These are phyloP conservation scores for Lepidochitona cinerea DNA, from an alignment of 2,888 invertebrate species.

Conservation along the genomic window DNA sequence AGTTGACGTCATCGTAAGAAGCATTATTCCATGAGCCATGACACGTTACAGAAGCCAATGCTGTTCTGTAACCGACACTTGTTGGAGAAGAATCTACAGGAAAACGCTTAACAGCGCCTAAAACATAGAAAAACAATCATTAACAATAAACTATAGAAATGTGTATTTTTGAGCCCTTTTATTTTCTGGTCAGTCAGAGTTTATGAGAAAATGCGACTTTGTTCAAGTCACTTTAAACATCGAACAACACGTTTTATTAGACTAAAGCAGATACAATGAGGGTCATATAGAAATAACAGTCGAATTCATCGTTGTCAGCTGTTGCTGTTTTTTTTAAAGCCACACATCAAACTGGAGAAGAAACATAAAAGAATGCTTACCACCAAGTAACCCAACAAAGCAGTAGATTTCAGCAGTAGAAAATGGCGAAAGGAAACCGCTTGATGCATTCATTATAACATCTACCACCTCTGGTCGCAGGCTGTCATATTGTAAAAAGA, in stretches of 20 bases:
- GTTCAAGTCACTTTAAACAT: too few relatives aligned
- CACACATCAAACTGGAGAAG: neutral
- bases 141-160: too few relatives aligned
- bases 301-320: too few relatives aligned
- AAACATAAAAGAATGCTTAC: slow-evolving; percentile 8
- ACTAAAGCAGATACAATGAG: too few relatives aligned
- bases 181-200: too few relatives aligned
- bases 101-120: neutral
- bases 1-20: neutral
- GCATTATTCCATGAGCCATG: neutral
- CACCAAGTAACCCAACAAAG: slow-evolving; percentile 26
- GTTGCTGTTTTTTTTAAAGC: neutral
- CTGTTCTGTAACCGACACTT: neutral
- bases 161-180: too few relatives aligned
- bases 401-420: neutral
- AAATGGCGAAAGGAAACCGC: neutral
- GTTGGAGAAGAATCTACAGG: neutral
- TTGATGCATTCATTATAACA: neutral
- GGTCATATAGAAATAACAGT: too few relatives aligned
- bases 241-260: too few relatives aligned
- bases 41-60: neutral
- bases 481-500: slow-evolving; percentile 24
- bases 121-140: too few relatives aligned
- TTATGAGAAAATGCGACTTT: too few relatives aligned
- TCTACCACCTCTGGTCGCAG: slow-evolving; percentile 5